Percentiles rank a stretch among this genome's conserved stretches.
phyloP scores from a whole-genome alignment of 2,113 vertebrate species.

The Erythrocercus mccallii region DNA sequence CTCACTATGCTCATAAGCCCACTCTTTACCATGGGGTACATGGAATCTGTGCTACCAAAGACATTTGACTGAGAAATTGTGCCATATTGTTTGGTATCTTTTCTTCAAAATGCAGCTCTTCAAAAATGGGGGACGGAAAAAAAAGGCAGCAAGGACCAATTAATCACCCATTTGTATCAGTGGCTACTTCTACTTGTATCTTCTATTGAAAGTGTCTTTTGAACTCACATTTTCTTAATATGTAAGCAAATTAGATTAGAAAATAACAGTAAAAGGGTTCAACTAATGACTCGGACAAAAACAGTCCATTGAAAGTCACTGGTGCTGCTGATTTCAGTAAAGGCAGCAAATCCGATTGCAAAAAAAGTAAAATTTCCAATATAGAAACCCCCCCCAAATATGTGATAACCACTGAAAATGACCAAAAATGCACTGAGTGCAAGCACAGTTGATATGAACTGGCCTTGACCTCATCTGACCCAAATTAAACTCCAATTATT shows the following conservation, averaged over 20 bases:
- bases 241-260: background rate
- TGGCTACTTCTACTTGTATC: background rate
- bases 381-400: background rate
- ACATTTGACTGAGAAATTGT: background rate
- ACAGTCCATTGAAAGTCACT: background rate
- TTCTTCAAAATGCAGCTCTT: background rate
- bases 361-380: background rate
- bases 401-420: background rate
- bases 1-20: background rate
- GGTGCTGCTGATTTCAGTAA: background rate
- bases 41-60: background rate
- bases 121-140: background rate
- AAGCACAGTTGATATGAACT: background rate
- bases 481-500: background rate
- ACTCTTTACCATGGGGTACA: background rate
- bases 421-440: background rate
- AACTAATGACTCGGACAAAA: background rate
- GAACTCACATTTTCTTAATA: background rate
- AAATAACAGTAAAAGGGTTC: background rate
- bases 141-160: background rate
- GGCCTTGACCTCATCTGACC: background rate
- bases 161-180: background rate
- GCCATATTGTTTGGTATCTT: background rate
- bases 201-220: background rate
- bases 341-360: background rate